A percentile compares a stretch with the other conserved stretches of the same genome.
phyloP scores from a whole-genome alignment of 2,113 vertebrate genomes.

The Laterallus jamaicensis region DNA sequence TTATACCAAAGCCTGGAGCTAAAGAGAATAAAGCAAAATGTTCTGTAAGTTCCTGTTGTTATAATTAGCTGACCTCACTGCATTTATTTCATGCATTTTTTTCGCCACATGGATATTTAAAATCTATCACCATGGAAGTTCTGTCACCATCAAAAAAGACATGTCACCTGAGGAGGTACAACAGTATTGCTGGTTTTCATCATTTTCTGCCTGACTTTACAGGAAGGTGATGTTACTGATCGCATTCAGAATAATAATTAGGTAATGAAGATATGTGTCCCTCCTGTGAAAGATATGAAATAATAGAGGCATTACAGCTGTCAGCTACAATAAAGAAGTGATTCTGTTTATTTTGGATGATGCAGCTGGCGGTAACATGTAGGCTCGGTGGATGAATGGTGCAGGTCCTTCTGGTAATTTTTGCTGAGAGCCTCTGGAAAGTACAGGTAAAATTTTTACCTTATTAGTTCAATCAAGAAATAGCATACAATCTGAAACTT shows the following conservation, averaged over 20 bases:
- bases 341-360: background rate
- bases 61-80: background rate
- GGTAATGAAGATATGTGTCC: background rate
- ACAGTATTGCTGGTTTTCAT: background rate
- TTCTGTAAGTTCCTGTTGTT: background rate
- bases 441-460: background rate
- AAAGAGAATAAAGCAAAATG: background rate
- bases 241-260: background rate
- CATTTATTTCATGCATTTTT: background rate
- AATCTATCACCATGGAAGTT: rapidly evolving
- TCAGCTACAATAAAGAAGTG: conserved; percentile 18
- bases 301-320: background rate
- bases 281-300: background rate
- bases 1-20: background rate
- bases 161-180: background rate
- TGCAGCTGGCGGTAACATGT: background rate
- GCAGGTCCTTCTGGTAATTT: background rate
- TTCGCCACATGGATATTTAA: background rate
- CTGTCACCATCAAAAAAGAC: background rate
- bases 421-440: background rate
- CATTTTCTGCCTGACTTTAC: background rate
- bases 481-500: background rate
- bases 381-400: background rate
- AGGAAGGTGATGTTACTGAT: background rate
- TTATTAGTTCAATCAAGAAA: background rate